phyloP scores from a whole-genome alignment of 1,140 invertebrate genomes.

The Listronotus bonariensis region DNA sequence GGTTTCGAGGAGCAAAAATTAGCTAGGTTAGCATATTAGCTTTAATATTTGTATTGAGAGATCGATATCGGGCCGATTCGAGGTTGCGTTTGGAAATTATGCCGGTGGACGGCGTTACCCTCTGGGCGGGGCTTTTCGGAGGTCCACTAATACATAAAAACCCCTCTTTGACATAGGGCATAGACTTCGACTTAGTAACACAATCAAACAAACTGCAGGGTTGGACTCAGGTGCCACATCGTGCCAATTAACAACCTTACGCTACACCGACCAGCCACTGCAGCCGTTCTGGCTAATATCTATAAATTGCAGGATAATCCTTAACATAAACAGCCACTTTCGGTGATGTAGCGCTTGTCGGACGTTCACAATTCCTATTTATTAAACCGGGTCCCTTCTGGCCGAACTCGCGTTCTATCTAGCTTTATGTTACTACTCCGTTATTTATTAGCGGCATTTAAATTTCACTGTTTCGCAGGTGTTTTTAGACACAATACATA shows the following conservation, averaged over 20 bases:
- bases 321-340: slow-evolving; percentile 53
- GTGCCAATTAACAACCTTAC: slow-evolving; percentile 51
- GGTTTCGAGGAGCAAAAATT: too few relatives aligned
- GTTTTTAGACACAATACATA: slow-evolving; percentile 5
- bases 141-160: too few relatives aligned
- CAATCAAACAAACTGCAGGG: slow-evolving; percentile 9
- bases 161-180: too few relatives aligned
- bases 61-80: too few relatives aligned
- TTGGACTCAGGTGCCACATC: slow-evolving; percentile 47
- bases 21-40: too few relatives aligned
- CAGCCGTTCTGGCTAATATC: slow-evolving; percentile 48
- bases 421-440: not conserved
- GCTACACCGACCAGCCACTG: slow-evolving; percentile 21
- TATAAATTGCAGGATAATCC: slow-evolving; percentile 54
- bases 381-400: slow-evolving; percentile 38
- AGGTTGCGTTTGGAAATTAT: too few relatives aligned
- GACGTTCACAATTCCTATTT: slow-evolving; percentile 47
- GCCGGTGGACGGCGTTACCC: too few relatives aligned
- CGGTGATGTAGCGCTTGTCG: slow-evolving; percentile 49
- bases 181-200: too few relatives aligned
- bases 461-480: slow-evolving; percentile 26
- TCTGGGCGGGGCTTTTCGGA: too few relatives aligned
- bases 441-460: slow-evolving; percentile 25
- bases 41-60: too few relatives aligned
- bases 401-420: not conserved